Conservation (phyloP, 2,113 vertebrate species). For the Periophthalmus modestus region DNA sequence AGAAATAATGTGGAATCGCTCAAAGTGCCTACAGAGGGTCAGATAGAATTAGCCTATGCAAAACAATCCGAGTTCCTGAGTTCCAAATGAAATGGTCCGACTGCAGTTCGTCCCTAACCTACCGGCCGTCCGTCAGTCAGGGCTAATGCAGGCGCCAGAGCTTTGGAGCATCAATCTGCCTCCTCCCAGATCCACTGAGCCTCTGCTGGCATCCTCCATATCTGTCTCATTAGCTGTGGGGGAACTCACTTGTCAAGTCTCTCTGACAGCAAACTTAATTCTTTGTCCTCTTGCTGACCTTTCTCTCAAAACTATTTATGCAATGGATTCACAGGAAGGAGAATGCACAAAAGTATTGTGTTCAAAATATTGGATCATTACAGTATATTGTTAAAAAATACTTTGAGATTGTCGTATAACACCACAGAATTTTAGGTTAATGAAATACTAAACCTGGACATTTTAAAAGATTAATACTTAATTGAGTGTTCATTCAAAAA, state of each 20-base stretch:
- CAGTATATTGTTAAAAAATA: no score
- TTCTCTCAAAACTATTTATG: conserved; percentile 17
- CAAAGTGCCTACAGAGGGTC: conserved; percentile 34
- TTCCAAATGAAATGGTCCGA: conserved; percentile 44
- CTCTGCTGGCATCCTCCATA: conserved; percentile 29
- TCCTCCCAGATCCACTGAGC: conserved; percentile 22
- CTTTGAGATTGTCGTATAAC: no score
- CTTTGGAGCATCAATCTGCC: conserved; percentile 22
- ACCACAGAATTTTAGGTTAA: no score
- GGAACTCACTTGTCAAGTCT: conserved; percentile 22
- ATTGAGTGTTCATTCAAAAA: no score
- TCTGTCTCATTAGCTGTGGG: conserved; percentile 38
- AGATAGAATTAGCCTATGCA: conserved; percentile 38
- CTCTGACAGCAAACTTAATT: conserved; percentile 29
- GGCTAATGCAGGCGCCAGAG: conserved; percentile 26
- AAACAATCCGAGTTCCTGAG: conserved; percentile 28
- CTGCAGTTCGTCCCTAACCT: conserved; percentile 31
- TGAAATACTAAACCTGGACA: no score
- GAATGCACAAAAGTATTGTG: not conserved
- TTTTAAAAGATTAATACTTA: no score
- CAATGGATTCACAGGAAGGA: not conserved
- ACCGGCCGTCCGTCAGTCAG: conserved; percentile 56
- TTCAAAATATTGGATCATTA: no score
- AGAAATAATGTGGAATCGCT: conserved; percentile 34
- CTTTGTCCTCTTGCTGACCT: not conserved